Evolutionary conservation across 2,797 vertebrate species (phyloP).

Genomic region (Momotus momota): DNA sequence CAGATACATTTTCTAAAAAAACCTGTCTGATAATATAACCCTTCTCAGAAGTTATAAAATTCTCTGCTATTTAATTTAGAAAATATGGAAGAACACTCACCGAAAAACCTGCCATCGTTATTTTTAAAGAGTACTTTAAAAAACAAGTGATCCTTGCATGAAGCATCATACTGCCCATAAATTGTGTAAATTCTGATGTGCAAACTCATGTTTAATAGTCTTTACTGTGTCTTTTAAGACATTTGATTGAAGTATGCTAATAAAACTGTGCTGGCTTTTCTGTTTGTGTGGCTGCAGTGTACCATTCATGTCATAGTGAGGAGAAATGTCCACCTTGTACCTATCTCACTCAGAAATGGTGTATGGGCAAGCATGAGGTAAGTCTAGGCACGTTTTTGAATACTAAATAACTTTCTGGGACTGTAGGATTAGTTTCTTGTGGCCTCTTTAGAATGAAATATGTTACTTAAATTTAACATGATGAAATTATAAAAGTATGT

Average conservation of each 20-base stretch:
- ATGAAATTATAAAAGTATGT: not conserved
- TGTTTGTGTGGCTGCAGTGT: slow-evolving; percentile 82
- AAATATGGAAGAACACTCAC: not conserved
- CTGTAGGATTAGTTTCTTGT: not conserved
- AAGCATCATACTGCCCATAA: not conserved
- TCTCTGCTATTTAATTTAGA: not conserved
- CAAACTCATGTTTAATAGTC: not conserved
- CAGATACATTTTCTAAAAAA: not conserved
- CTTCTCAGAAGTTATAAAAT: not conserved
- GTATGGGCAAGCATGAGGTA: slow-evolving; percentile 99
- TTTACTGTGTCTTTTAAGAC: not conserved
- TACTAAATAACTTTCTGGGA: not conserved
- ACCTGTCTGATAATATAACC: not conserved
- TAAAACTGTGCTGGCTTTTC: not conserved
- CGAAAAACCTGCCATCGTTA: not conserved
- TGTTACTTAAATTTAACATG: not conserved
- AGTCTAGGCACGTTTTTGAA: slow-evolving; percentile 46
- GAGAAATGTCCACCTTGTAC: slow-evolving; percentile 98
- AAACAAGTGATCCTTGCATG: not conserved
- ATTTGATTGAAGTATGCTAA: not conserved
- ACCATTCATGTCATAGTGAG: slow-evolving; percentile 96
- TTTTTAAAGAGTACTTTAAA: not conserved
- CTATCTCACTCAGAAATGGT: slow-evolving; percentile 97
- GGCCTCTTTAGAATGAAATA: not conserved
- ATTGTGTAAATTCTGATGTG: not conserved